Evolutionary conservation across 2,113 vertebrate genomes (phyloP).

Genomic region (Propithecus coquereli): DNA sequence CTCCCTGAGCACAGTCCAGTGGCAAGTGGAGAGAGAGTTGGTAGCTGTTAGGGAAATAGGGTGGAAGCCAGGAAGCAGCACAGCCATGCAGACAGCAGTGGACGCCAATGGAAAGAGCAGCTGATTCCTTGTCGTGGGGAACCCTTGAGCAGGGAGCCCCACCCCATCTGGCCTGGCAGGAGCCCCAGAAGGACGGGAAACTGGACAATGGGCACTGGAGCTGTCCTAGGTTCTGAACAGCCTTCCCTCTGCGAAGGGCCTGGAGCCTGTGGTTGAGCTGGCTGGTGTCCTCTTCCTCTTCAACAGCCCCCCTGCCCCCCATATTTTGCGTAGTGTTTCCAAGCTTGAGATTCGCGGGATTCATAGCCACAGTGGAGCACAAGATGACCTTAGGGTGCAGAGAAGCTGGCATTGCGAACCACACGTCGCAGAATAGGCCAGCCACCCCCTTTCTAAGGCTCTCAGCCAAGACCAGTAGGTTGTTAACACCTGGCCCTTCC

Average conservation of each 20-base stretch:
- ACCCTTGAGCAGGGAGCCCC: fast-evolving
- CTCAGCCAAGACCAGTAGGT: background rate
- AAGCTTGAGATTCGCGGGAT: too few species aligned
- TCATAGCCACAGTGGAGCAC: fast-evolving
- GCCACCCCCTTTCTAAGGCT: background rate
- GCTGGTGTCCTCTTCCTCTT: background rate
- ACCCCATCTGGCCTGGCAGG: background rate
- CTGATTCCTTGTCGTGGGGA: fast-evolving
- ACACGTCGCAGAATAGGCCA: fast-evolving
- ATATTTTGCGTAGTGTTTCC: background rate
- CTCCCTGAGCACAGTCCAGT: background rate
- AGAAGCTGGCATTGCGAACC: fast-evolving
- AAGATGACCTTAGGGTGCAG: background rate
- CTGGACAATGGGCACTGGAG: background rate
- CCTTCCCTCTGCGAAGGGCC: background rate
- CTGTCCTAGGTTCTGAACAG: conserved; percentile 36
- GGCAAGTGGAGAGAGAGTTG: too few species aligned
- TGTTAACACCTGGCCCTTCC: too few species aligned
- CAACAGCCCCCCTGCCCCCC: fast-evolving
- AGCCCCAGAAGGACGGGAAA: background rate
- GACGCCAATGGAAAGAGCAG: fast-evolving
- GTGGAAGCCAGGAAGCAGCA: too few species aligned
- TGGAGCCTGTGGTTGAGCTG: fast-evolving
- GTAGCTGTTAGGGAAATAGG: background rate
- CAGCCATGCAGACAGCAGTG: fast-evolving